Evolutionary conservation across 1,140 invertebrate species (phyloP), one percentile per base, ranked within the genome.

Genomic region (Pteromalus puparum): DNA sequence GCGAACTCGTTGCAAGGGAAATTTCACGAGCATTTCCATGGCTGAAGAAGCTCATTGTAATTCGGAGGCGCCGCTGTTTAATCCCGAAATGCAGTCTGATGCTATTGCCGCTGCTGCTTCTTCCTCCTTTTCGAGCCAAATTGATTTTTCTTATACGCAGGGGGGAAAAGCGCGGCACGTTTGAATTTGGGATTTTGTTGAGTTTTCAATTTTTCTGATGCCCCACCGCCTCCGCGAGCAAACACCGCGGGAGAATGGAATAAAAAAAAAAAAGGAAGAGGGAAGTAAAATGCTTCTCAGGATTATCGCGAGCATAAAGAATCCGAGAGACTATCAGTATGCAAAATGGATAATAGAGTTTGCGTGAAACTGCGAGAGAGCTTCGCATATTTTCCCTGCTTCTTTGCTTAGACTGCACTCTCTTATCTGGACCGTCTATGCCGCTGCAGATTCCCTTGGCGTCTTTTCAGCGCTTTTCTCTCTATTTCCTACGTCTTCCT

Each of bases 321-420:
- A 83, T 83, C 67, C 38, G 65, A 46, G 65, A 46, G 65, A 78
- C 82, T 42, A 77, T 77, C 82, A 65, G 42, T 38, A 83, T 83
- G 82, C 75, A 83, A 83, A 83, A 67, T 83, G 53, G 81, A 77
- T 83, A 77, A 77, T 83, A 77, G 61, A 83, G 34, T 83, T 77
- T 70, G 24, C 68, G 48, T 21, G 48, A 76, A n/a, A 76, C 73
- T 82, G n/a, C 61, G n/a, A 53, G 72, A 30, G 28, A 10, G 30
- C 30, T 30, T 24, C 65, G 34, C 73, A 38, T 82, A 68, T 82
- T 76, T 76, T 68, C 24, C 24, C 4, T 24, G n/a, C 73, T 61
- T 68, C 53, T 61, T n/a, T 61, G 53, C 53, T 70, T 48, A 21
- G 26, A 77, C 61, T 18, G n/a, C 18, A n/a, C 28, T 73, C 67